Base-by-base conservation (phyloP, 2,888 invertebrate species). In the Stenchaetothrips biformis region DNA sequence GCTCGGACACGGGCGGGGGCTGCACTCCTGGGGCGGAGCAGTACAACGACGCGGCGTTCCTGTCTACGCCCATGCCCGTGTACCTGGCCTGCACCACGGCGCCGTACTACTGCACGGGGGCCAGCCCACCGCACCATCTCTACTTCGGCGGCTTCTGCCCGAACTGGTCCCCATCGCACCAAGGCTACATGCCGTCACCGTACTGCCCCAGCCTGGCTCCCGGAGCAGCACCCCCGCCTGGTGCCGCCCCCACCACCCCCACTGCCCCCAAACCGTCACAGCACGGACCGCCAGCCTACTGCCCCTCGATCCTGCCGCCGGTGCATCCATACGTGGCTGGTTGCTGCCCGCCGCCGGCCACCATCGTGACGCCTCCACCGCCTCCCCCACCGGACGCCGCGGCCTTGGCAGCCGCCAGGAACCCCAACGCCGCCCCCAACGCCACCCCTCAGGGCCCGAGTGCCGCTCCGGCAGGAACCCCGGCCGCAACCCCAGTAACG, bases 141-240 rank as follows among this genome's bases (percentile, higher is more conserved):
- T 74, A 74, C 67, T 74, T 74, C 67, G 67, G 67, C 21, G 67
- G 67, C 25, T 74, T 74, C 25, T 74, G 67, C 67, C 67, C 67
- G 8, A 74, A 74, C 67, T 74, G 67, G 67, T 74, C 67, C 9
- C 67, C 67, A 25, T 25, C 67, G 67, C 67, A 74, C 67, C 67
- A 74, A 25, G 25, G 9, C 67, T 74, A 74, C 67, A 7, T 25
- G 21, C 67, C 67, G 21, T 11, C 21, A 1, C 67, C 67, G 21
- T 74, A 25, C 67, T 74, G 67, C 67, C 67, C 67, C 67, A 74
- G 67, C 67, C 67, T 74, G 67, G 67, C 25, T 7, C 67, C 67
- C 67, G 16, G 59, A 6, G 13, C 59, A 59, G 53, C 53, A 1
- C 13, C 53, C 6, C 2, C 53, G 13, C 13, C 53, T 13, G 37